These are phyloP conservation scores for Apogon talboti DNA, from an alignment of 2,797 vertebrate genomes.

Conservation along the genomic window DNA sequence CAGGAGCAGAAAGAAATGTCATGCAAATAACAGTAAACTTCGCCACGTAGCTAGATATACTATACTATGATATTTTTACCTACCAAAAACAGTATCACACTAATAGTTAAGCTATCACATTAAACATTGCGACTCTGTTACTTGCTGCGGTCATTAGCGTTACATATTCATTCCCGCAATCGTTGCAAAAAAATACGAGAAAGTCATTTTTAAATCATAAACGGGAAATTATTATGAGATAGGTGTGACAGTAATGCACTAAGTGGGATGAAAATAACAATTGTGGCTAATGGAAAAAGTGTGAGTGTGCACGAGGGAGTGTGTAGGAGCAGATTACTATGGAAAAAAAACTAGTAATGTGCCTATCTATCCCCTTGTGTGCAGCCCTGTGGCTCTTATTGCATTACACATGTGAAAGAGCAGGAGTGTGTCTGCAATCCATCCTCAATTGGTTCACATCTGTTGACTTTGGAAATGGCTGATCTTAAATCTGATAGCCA, in stretches of 20 bases:
- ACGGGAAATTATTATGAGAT: slow-evolving; percentile 9
- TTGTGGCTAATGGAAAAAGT: slow-evolving; percentile 26
- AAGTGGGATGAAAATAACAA: slow-evolving; percentile 18
- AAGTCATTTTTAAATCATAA: slow-evolving; percentile 19
- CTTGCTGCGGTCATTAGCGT: not conserved
- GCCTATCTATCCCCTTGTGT: slow-evolving; percentile 31
- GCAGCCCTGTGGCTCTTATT: slow-evolving; percentile 51
- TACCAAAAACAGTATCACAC: too few species aligned
- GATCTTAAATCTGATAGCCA: slow-evolving; percentile 79
- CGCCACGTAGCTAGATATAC: not conserved
- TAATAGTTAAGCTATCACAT: too few species aligned
- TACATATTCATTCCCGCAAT: not conserved
- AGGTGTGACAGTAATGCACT: not conserved
- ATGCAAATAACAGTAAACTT: too few species aligned
- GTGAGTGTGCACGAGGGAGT: slow-evolving; percentile 15
- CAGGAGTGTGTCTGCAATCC: slow-evolving; percentile 68
- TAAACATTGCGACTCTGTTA: not conserved
- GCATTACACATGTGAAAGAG: slow-evolving; percentile 63
- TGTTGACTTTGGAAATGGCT: slow-evolving; percentile 82
- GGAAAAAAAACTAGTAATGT: slow-evolving; percentile 26
- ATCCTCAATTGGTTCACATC: slow-evolving; percentile 71
- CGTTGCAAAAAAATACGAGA: not conserved
- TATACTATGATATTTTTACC: too few species aligned
- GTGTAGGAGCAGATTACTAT: slow-evolving; percentile 24
- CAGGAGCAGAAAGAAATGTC: not conserved